phyloP scores from a whole-genome alignment of 2,113 vertebrate genomes.

The Cyanocitta stelleri region DNA sequence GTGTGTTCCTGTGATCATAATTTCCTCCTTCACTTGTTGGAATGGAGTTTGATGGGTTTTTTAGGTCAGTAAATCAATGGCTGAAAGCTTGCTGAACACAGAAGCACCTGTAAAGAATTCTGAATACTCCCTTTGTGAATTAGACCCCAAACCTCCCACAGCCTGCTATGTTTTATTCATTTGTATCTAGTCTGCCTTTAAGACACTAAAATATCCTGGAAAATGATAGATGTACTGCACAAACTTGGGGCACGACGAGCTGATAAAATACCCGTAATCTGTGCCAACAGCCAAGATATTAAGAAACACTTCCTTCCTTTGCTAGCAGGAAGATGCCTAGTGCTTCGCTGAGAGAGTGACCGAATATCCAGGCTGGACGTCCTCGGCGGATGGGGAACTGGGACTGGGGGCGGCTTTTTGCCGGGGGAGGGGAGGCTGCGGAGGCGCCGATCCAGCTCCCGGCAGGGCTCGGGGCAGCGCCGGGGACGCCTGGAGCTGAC shows the following conservation, averaged over 20 bases:
- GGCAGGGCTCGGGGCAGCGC: neutral
- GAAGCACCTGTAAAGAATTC: slow-evolving; percentile 69
- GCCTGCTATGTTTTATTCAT: slow-evolving; percentile 21
- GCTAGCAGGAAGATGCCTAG: neutral
- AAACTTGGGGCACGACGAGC: neutral
- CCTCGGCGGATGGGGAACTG: neutral
- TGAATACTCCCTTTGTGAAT: slow-evolving; percentile 56
- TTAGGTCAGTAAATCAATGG: slow-evolving; percentile 73
- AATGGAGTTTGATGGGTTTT: slow-evolving; percentile 64
- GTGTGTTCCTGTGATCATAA: slow-evolving; percentile 57
- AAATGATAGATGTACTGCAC: neutral
- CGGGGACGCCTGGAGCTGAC: neutral
- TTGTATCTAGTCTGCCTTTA: neutral
- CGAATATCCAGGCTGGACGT: fast-evolving
- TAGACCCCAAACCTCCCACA: slow-evolving; percentile 35
- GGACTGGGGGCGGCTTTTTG: neutral
- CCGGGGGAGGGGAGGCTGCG: neutral
- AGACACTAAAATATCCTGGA: neutral
- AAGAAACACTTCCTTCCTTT: neutral
- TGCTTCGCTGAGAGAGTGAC: neutral
- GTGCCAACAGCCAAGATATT: neutral
- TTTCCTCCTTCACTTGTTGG: slow-evolving; percentile 60
- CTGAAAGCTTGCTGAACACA: slow-evolving; percentile 64
- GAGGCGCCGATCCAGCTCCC: neutral
- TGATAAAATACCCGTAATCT: neutral